Base-by-base conservation (phyloP, 1,140 invertebrate species). In the Antheraea pernyi region DNA sequence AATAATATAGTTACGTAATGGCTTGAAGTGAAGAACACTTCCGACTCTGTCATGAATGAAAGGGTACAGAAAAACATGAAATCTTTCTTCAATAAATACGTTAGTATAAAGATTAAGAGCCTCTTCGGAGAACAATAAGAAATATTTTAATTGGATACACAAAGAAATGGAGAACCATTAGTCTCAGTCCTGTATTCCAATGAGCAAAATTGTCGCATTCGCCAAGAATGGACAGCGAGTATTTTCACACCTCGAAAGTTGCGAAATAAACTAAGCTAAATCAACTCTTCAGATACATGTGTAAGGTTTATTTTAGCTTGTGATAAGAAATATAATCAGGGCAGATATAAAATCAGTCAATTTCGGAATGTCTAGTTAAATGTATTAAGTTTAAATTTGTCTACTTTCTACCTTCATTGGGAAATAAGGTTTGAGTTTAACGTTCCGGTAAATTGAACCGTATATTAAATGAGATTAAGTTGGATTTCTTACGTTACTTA, bases 151-250 rank as follows among this genome's bases (percentile, higher is more conserved):
- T 89, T 89, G 88, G 85, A 77, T 78, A 85, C 80, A 85, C 82
- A 85, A 87, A 85, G 81, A 80, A 74, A 86, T 88, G 83, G 78
- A 76, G 69, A 80, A 79, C 73, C 83, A 88, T 88, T 87, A 84
- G 84, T 83, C 77, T 82, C 69, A 85, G 76, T 80, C 81, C 81
- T 84, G 83, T 85, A 88, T 85, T 85, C 84, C 82, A 85, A 85
- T 87, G 80, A 84, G 78, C 81, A 72, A 86, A 91, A 85, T 89
- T 89, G 86, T 88, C 81, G 84, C 89, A 85, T 88, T 88, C 84
- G 85, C 82, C 78, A 71, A 71, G 68, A 75, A 71, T 71, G 73
- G 77, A 70, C 81, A 69, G 80, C 80, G 78, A 80, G 80, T 83
- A 82, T 88, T 82, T 86, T 87, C 82, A 83, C 86, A 88, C 81